These are phyloP conservation scores for Leucoptera coffeella DNA, from an alignment of 2,888 invertebrate species.

Conservation along the genomic window DNA sequence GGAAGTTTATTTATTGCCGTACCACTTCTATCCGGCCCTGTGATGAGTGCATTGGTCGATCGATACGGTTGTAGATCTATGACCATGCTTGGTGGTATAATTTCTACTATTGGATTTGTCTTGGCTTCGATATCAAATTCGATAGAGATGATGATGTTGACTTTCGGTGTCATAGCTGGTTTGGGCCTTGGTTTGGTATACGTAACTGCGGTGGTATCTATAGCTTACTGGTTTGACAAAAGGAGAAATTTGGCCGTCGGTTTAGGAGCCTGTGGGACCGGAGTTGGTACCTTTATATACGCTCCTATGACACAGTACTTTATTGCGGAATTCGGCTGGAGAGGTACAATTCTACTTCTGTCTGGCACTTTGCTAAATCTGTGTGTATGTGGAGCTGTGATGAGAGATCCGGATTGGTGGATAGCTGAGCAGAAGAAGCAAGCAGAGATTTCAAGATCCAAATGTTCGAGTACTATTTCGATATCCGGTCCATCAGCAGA, in stretches of 20 bases:
- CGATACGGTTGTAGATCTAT: slow-evolving; percentile 77
- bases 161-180: slow-evolving; percentile 80
- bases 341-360: slow-evolving; percentile 73
- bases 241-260: slow-evolving; percentile 81
- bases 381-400: slow-evolving; percentile 78
- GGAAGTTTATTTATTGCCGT: slow-evolving; percentile 86
- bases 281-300: slow-evolving; percentile 83
- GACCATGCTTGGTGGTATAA: slow-evolving; percentile 68
- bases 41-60: slow-evolving; percentile 80
- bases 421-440: slow-evolving; percentile 56
- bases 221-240: slow-evolving; percentile 90
- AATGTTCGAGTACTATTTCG: slow-evolving; percentile 44
- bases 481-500: slow-evolving; percentile 36
- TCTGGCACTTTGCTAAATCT: slow-evolving; percentile 80
- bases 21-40: slow-evolving; percentile 76
- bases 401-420: slow-evolving; percentile 87
- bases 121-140: slow-evolving; percentile 65
- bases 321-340: slow-evolving; percentile 76
- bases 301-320: slow-evolving; percentile 79
- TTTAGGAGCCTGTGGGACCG: slow-evolving; percentile 82
- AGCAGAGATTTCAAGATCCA: slow-evolving; percentile 24
- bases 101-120: slow-evolving; percentile 71
- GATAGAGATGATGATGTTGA: slow-evolving; percentile 74
- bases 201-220: slow-evolving; percentile 85
- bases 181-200: slow-evolving; percentile 79